Evolutionary conservation across 2,797 vertebrate genomes (phyloP).

Genomic region (Coendou prehensilis): DNA sequence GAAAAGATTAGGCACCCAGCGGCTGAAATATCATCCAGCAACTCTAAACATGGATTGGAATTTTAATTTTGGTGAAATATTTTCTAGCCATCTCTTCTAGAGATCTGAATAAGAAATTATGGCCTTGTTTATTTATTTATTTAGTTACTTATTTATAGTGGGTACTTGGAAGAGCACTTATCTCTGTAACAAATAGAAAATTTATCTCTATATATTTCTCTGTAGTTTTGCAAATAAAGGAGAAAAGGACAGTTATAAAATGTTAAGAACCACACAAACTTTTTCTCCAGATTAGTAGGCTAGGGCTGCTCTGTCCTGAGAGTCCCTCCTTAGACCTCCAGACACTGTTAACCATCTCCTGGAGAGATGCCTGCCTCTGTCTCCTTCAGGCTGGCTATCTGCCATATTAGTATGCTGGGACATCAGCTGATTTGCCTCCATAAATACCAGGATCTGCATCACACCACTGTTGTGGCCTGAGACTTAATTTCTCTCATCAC

Average conservation of each 20-base stretch:
- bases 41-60: neutral
- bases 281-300: neutral
- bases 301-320: neutral
- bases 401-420: conserved; percentile 85
- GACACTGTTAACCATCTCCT: neutral
- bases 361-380: neutral
- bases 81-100: neutral
- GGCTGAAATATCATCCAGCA: neutral
- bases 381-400: conserved; percentile 45
- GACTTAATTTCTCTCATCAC: conserved; percentile 83
- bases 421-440: conserved; percentile 83
- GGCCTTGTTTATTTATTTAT: neutral
- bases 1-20: neutral
- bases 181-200: neutral
- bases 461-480: conserved; percentile 83
- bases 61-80: conserved; percentile 45
- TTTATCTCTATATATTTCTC: neutral
- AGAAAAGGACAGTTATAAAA: neutral
- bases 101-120: conserved; percentile 37
- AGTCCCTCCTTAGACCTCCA: neutral
- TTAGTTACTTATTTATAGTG: conserved; percentile 2
- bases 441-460: conserved; percentile 87
- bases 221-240: neutral
- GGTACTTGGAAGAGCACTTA: neutral
- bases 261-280: neutral